Conservation (phyloP, 2,797 vertebrate species). For the Dromococcyx pavoninus region DNA sequence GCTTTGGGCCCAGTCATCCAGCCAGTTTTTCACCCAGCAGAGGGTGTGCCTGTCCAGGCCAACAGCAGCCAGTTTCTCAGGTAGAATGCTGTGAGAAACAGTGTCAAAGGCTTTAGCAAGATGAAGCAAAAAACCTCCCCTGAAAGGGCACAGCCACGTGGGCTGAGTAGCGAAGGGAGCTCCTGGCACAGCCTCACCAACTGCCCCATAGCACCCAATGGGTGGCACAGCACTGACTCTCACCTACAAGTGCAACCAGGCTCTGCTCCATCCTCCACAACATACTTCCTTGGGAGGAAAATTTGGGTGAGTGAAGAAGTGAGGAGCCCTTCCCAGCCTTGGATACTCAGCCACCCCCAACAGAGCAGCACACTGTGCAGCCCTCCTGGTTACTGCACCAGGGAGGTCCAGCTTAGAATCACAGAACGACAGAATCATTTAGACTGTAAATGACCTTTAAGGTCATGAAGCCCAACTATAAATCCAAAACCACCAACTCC, state of each 20-base stretch:
- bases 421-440: too few species aligned
- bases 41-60: too few species aligned
- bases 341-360: rapidly evolving
- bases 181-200: neutral
- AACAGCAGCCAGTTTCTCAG: too few species aligned
- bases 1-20: too few species aligned
- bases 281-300: neutral
- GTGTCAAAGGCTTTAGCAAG: too few species aligned
- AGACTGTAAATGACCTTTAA: too few species aligned
- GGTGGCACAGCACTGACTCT: neutral
- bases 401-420: rapidly evolving
- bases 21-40: too few species aligned
- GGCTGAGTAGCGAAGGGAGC: neutral
- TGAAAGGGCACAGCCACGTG: neutral
- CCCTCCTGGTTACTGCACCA: neutral
- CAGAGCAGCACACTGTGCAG: rapidly evolving
- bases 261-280: neutral
- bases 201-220: neutral
- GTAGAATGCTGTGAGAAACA: too few species aligned
- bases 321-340: neutral
- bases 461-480: too few species aligned
- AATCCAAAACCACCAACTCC: too few species aligned
- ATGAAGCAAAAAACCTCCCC: too few species aligned
- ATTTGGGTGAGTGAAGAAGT: neutral
- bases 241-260: neutral